Conservation (phyloP, 2,113 vertebrate genomes). For the Rhinoptilus africanus region DNA sequence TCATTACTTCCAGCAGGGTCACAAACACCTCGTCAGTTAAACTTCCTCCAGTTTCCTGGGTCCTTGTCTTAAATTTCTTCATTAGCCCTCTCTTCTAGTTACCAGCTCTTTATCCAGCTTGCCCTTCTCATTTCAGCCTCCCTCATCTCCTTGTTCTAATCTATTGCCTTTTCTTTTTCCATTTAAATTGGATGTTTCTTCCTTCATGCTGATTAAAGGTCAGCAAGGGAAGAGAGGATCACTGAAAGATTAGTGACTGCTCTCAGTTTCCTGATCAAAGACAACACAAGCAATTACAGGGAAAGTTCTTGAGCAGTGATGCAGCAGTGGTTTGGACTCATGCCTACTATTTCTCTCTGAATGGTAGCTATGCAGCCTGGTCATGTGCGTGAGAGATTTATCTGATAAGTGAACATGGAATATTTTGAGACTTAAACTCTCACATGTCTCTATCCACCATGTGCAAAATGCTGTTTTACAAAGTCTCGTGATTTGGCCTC, state of each 20-base stretch:
- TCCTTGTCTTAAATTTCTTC: not conserved
- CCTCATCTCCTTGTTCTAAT: not conserved
- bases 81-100: not conserved
- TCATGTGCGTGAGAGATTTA: not conserved
- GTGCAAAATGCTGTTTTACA: not conserved
- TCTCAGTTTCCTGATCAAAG: not conserved
- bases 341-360: not conserved
- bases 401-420: not conserved
- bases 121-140: not conserved
- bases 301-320: not conserved
- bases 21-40: not conserved
- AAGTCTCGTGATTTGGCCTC: not conserved
- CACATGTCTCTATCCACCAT: not conserved
- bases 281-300: not conserved
- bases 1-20: not conserved
- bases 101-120: not conserved
- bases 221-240: not conserved
- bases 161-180: not conserved
- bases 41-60: not conserved
- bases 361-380: not conserved
- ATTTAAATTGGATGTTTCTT: not conserved
- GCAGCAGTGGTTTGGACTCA: not conserved
- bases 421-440: not conserved
- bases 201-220: not conserved
- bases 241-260: not conserved